A percentile compares a stretch with the other conserved stretches of the same genome.
phyloP scores from a whole-genome alignment of 2,888 invertebrate genomes.

The Melinaea menophilus region DNA sequence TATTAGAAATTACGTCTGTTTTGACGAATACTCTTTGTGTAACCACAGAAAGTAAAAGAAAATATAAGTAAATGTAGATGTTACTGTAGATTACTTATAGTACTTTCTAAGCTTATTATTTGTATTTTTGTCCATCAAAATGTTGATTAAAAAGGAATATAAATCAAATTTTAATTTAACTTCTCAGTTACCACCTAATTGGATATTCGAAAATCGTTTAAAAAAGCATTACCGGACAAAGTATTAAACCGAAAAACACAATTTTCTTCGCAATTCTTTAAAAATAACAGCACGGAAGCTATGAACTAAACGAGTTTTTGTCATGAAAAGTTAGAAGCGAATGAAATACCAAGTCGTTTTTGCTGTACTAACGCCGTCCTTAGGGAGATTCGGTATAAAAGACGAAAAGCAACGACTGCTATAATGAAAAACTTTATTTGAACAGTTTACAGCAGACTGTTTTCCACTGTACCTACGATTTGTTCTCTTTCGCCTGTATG shows the following conservation, averaged over 20 bases:
- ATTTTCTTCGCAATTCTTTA: conserved; percentile 24
- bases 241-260: conserved; percentile 14
- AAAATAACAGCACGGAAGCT: conserved; percentile 29
- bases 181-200: background rate
- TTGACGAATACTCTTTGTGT: too few relatives aligned
- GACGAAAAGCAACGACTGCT: conserved; percentile 32
- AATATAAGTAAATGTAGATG: too few relatives aligned
- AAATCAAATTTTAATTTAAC: background rate
- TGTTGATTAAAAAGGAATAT: background rate
- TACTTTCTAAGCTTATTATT: too few relatives aligned
- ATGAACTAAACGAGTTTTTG: conserved; percentile 30
- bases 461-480: conserved; percentile 3
- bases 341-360: conserved; percentile 34
- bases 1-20: too few relatives aligned
- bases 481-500: background rate
- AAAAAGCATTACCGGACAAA: conserved; percentile 14
- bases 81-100: too few relatives aligned
- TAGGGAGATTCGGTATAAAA: conserved; percentile 31
- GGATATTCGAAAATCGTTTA: conserved; percentile 3
- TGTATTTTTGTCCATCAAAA: background rate
- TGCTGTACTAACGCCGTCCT: conserved; percentile 33
- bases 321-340: conserved; percentile 30
- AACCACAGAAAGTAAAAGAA: too few relatives aligned
- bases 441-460: conserved; percentile 19
- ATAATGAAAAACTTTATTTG: conserved; percentile 35